Evolutionary conservation across 2,113 vertebrate genomes (phyloP), one percentile per base, ranked within the genome.

Genomic region (Esox niger): DNA sequence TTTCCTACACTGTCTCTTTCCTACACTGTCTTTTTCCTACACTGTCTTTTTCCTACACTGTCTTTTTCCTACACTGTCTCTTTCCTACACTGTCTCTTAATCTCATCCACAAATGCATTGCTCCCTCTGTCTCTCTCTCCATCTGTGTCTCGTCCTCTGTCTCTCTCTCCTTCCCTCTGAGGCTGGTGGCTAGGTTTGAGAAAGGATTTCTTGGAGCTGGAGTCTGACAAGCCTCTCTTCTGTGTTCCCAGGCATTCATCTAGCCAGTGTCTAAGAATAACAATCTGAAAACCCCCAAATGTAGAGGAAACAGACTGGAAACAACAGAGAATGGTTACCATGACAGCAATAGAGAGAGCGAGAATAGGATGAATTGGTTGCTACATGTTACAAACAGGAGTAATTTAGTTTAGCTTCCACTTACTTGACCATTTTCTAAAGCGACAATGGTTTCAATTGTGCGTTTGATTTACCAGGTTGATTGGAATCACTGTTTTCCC

Each of bases 241-340:
- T 72, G 80, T 87, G 81, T 87, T 82, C 87, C 69, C 84, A 91
- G 81, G 89, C 84, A 86, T 85, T 84, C 73, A 32, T 82, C 84
- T 86, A 82, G 81, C 86, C 86, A 66, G 76, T 69, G 59, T 64
- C 56, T 60, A 66, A 76, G 64, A 69, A 62, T 77, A 81, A 73
- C 38, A 66, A 62, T 71, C 64, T 52, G 66, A 73, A 80, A 70
- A 62, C 70, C 35, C 73, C 71, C 85, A 81, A 83, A 79, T n/a
- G n/a, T 77, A 75, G 83, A 75, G 62, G 64, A 79, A 77, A 71
- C 58, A 4, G 58, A 38, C 49, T 54, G 65, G 60, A 78, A 80
- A 64, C 5, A 0, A 62, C 78, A 68, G 35, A 13, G 65, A 66
- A 69, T 78, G 73, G 82, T 87, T 85, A 84, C 86, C 56, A 72